phyloP scores from a whole-genome alignment of 2,888 invertebrate genomes.

The Ptychoptera albimana region DNA sequence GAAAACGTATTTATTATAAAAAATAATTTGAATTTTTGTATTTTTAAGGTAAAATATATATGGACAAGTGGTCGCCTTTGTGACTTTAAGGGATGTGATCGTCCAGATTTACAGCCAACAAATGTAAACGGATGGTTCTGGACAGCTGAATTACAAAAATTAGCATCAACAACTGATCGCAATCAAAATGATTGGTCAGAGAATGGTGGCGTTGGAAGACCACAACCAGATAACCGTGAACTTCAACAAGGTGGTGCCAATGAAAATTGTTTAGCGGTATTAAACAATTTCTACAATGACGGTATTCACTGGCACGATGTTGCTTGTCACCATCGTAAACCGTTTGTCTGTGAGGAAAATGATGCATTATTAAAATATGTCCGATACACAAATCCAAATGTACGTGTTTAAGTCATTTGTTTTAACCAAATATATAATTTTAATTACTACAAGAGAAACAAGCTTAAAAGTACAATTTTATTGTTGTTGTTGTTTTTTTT shows the following conservation, averaged over 20 bases:
- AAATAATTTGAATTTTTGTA: background rate
- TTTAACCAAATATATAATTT: background rate
- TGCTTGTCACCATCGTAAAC: constrained; percentile 78
- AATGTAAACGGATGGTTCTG: constrained; percentile 83
- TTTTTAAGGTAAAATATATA: constrained; percentile 57
- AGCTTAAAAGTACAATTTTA: too few relatives aligned
- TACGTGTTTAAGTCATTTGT: constrained; percentile 40
- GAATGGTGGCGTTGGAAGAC: constrained; percentile 68
- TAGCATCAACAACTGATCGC: constrained; percentile 67
- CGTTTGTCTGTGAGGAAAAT: constrained; percentile 79
- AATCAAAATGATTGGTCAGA: constrained; percentile 80
- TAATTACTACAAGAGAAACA: too few relatives aligned
- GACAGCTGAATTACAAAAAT: constrained; percentile 73
- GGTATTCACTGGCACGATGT: constrained; percentile 86
- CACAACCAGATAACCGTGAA: constrained; percentile 80
- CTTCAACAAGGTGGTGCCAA: constrained; percentile 65
- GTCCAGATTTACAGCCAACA: constrained; percentile 67
- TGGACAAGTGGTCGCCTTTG: constrained; percentile 84
- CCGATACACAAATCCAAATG: constrained; percentile 62
- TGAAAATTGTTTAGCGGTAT: constrained; percentile 70
- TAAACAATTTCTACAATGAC: constrained; percentile 84
- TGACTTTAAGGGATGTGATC: constrained; percentile 80
- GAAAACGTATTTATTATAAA: too few relatives aligned
- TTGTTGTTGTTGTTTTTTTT: too few relatives aligned
- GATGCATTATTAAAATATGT: constrained; percentile 75